Base-by-base conservation (phyloP, 1,140 invertebrate genomes). In the Mycetomoellerius zeteki region DNA sequence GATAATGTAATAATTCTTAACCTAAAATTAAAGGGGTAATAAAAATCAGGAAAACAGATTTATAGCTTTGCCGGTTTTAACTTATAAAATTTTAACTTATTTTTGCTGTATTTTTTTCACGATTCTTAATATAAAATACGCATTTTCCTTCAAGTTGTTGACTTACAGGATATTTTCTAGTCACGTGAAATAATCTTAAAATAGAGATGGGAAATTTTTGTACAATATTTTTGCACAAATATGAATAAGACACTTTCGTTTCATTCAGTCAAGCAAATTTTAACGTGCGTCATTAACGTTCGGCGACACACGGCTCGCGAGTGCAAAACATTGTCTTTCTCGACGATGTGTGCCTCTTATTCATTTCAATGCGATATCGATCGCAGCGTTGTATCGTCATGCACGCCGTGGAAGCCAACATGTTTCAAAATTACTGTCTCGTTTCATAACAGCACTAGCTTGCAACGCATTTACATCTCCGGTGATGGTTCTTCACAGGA, bases 371-470 rank as follows among this genome's bases (percentile, higher is more conserved):
- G 8, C 16, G 37, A 47, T 78, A 78, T 78, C 76, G 76, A 78
- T 78, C 76, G 58, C 10, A 30, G 19, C 30, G 52, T 75, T 75
- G 72, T 19, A 43, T 64, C 24, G 76, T 77, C 21, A 37, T 33
- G 16, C 16, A 78, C 37, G 4, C 16, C 24, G 58, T 30, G 56
- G 75, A 78, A 77, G 58, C 75, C 58, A 62, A 47, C 60, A 50
- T 47, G 60, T 78, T 78, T 65, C 75, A 78, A 56, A 78, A 78
- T 65, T 65, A 78, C 37, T 78, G 58, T 78, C 43, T n/a, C 19
- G 43, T 77, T 77, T 77, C 24, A 47, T 47, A 77, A 77, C 60
- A 21, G 27, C 1, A n/a, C 37, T 65, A 50, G 43, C 12, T 78
- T 19, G 76, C 76, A 50, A 65, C 12, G 58, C 56, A 27, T 56